Evolutionary conservation across 2,888 invertebrate species (phyloP), one percentile per base, ranked within the genome.

Genomic region (Salpingus planirostris): DNA sequence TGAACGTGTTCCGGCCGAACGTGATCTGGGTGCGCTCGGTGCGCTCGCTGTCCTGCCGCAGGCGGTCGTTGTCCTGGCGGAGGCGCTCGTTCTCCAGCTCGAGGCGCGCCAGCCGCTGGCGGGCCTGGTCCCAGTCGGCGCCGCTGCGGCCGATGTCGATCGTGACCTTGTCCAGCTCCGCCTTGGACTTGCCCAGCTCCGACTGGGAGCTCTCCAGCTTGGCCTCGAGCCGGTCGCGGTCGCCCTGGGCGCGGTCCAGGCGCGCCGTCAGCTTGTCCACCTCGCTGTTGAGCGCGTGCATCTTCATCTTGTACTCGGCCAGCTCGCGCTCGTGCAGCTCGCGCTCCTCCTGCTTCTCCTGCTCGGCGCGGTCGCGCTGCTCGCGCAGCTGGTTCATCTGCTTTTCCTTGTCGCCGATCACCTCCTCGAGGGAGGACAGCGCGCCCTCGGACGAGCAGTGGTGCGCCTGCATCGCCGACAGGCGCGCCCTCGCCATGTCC

Each of bases 351-450:
- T 90, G 86, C 59, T 93, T 88, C 56, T 97, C 96, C 49, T 90
- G 86, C 66, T 96, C 95, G 23, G 92, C 89, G 49, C 93, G 76
- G 57, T 96, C 95, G 57, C 95, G 74, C 61, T 96, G 95, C 58
- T 97, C 95, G 48, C 89, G 70, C 42, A 95, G 68, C 61, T 92
- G 93, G 48, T 85, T 81, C 71, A 98, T 93, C 70, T 96, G 96
- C 62, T 92, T 92, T 57, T 97, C 96, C 68, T 95, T 95, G 60
- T 96, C 96, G 28, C 85, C 84, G 50, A 96, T 88, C 8, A 90
- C 90, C 68, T 95, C 95, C 69, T 96, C 95, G 23, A 96, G 74
- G 43, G 88, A 87, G 29, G 89, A 86, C 31, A 95, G 70, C 2
- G 93, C 91, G 29, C 90, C 92, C 71, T 93, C 93, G 6, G 88